Base-by-base conservation (phyloP, 2,888 invertebrate species). In the Cerastis leucographa region DNA sequence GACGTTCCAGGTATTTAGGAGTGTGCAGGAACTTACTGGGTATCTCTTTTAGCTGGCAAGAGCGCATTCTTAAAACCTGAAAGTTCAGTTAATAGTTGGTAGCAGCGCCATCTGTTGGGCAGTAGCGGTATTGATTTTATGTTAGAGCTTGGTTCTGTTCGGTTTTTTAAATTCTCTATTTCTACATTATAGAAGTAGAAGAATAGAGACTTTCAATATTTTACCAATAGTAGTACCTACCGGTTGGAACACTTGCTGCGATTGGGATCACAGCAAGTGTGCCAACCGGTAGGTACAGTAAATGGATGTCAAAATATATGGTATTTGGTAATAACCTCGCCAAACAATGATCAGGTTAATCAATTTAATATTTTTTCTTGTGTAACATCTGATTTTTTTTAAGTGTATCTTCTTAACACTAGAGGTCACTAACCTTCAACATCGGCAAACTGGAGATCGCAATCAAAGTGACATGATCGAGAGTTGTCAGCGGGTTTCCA, bases 401-500 rank as follows among this genome's bases (percentile, higher is more conserved):
- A n/a, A n/a, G n/a, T n/a, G n/a, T n/a, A n/a, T n/a, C 35, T 35
- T 35, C 65, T 68, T 54, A 64, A 68, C 68, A 49, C 69, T 69
- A 88, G 80, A 84, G 83, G 78, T 44, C 73, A 76, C 90, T 80
- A 90, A 98, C 98, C 97, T 98, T 97, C 64, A 98, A 93, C 86
- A 96, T 94, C 0, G 96, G 92, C 68, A 98, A 92, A 78, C 97
- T 97, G 0, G 97, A 97, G 35, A 99, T 97, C 0, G 98, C 98
- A 0, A 97, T 94, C 1, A 97, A 89, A 0, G 98, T 98, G 22
- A 95, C 95, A 12, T 97, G 95, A 89, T 98, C 98, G 11, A 98
- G 97, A 0, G 97, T 95, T 22, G 95, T 95, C 22, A 99, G 95
- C 0, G 98, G 98, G 93, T 99, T 99, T n/a, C 97, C 97, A 81